phyloP scores from a whole-genome alignment of 2,888 invertebrate genomes.

The Pemphredon lugubris region DNA sequence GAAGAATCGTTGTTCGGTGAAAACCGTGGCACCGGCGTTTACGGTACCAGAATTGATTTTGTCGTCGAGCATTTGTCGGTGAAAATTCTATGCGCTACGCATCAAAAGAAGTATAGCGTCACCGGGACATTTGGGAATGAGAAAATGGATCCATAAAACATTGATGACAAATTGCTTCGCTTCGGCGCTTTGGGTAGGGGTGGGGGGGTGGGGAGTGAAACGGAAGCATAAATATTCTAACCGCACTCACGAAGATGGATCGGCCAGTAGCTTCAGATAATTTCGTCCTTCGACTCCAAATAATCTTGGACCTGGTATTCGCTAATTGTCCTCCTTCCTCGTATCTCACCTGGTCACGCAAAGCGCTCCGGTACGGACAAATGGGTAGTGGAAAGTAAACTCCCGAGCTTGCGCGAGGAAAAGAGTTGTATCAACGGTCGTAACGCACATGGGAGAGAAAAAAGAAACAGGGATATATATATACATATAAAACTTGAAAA shows the following conservation, averaged over 20 bases:
- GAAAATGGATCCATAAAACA: constrained; percentile 13
- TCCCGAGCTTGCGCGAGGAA: neutral
- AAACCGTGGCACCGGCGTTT: too few species aligned
- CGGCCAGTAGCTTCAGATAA: constrained; percentile 5
- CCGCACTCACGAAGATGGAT: constrained; percentile 6
- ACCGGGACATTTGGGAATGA: neutral
- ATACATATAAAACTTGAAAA: too few species aligned
- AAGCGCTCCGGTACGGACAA: constrained; percentile 5
- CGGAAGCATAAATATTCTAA: constrained; percentile 12
- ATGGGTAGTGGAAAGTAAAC: constrained; percentile 9
- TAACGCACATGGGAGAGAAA: neutral
- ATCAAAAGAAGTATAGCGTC: neutral
- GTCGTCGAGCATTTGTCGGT: too few species aligned
- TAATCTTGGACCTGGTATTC: neutral
- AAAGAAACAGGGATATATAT: too few species aligned
- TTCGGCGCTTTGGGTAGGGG: neutral
- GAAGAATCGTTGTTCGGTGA: too few species aligned
- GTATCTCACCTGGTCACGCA: constrained; percentile 6
- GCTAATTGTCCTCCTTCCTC: constrained; percentile 15
- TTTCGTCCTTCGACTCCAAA: constrained; percentile 6
- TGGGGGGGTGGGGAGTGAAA: neutral
- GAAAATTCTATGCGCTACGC: neutral
- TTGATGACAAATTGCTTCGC: constrained; percentile 13
- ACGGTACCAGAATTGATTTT: too few species aligned
- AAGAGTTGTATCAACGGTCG: constrained; percentile 15